Percentiles rank a stretch among this genome's conserved stretches.
Evolutionary conservation across 2,113 vertebrate genomes (phyloP).

Genomic region (Dunckerocampus dactyliophorus): DNA sequence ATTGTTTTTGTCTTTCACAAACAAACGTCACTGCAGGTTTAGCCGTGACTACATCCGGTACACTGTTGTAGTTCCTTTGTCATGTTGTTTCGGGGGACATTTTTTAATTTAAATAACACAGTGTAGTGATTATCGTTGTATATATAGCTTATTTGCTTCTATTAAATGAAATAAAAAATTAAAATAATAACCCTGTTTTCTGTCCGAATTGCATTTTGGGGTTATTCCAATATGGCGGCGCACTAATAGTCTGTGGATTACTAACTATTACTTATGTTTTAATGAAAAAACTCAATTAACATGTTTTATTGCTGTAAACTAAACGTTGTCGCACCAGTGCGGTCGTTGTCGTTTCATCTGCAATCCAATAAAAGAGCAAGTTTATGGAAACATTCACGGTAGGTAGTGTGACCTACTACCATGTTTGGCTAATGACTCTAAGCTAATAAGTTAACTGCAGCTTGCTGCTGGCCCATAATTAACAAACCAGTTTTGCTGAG

Average conservation of each 20-base stretch:
- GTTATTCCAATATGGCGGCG: conserved; percentile 63
- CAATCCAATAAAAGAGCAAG: conserved; percentile 51
- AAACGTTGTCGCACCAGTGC: conserved; percentile 25
- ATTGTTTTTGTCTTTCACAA: conserved; percentile 70
- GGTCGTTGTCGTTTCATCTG: conserved; percentile 33
- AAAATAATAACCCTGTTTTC: fast-evolving
- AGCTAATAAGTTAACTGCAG: not conserved
- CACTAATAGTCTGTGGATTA: conserved; percentile 38
- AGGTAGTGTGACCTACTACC: conserved; percentile 29
- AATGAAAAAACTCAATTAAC: not conserved
- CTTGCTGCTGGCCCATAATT: not conserved
- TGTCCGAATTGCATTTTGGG: conserved; percentile 52
- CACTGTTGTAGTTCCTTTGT: conserved; percentile 13
- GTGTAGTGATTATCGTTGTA: not conserved
- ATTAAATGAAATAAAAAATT: not conserved
- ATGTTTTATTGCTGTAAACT: conserved; percentile 65
- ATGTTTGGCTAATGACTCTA: conserved; percentile 13
- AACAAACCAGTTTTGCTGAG: not conserved
- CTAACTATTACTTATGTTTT: not conserved
- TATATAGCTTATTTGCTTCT: fast-evolving
- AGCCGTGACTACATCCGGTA: conserved; percentile 31
- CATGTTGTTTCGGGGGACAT: fast-evolving
- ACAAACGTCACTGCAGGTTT: conserved; percentile 73
- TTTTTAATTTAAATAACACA: not conserved
- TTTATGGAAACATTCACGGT: conserved; percentile 64